Evolutionary conservation across 2,888 invertebrate genomes (phyloP), one percentile per base, ranked within the genome.

Genomic region (Drosophila melanosoma): DNA sequence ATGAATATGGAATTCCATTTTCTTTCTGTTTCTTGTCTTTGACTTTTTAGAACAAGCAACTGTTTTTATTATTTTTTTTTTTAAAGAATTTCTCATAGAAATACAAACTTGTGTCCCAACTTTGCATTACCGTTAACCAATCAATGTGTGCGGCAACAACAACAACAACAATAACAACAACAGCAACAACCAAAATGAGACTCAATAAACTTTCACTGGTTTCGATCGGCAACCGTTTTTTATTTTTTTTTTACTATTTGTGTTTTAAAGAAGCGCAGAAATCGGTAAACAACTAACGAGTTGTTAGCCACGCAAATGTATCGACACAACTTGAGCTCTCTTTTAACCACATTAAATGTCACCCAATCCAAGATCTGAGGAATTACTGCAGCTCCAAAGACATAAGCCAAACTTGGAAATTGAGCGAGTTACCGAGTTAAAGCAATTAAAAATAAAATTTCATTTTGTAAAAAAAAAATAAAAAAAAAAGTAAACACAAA

Each of bases 131-230:
- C 80, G 80, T 79, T 79, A 79, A 38, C 40, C 62, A 49, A 61
- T 36, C 7, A 38, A 60, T 61, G 51, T 72, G 51, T 69, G 29
- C 49, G 36, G 20, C 48, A 64, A 23, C 53, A 48, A 15, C 20
- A 45, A 15, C 20, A 45, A 42, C 12, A 3, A 6, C 2, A 38
- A 5, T n/a, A 40, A 2, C n/a, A 42, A 6, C 35, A 11, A 12
- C 42, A 45, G 10, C 23, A 15, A 38, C 33, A 33, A 38, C 29
- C 56, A 72, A 73, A 15, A 77, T 63, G 59, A 56, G 49, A 58
- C 76, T 82, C 76, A 83, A 87, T 85, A 90, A 87, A 90, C 87
- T 88, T 88, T 88, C 87, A 88, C 87, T 90, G 87, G 76, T 71
- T 87, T 82, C 87, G 90, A 87, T 86, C 57, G 52, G 77, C 71